Evolutionary conservation across 1,140 invertebrate genomes (phyloP), one percentile per base, ranked within the genome.

Genomic region (Solen grandis): DNA sequence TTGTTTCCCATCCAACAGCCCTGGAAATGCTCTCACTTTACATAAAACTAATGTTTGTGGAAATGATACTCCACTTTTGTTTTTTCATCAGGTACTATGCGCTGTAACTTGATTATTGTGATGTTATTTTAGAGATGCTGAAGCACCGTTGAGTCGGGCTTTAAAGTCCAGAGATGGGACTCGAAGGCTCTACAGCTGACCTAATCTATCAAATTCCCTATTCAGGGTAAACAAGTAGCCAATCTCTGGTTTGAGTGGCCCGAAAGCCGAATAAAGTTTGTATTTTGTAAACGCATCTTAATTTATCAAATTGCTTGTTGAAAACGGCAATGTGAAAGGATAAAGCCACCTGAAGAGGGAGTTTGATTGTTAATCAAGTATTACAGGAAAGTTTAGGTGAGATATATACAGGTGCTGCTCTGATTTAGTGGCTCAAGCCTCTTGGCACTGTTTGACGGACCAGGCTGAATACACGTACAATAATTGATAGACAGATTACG

Each of bases 171-270:
- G 54, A 33, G 36, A 69, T 68, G 63, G 75, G 75, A 78, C 63
- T 59, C 55, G 8, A 60, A 25, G 33, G 35, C 57, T 59, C 75
- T 68, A 78, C 29, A 68, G 19, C 52, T n/a, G 8, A 13, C n/a
- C 50, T 78, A 69, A 78, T 78, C 75, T 78, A 78, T 78, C 75
- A 78, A 69, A 46, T 78, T 68, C 63, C 62, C 52, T 52, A 38
- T 41, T 19, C 16, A 1, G 31, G 3, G 8, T 10, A 59, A 25
- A 68, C 66, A 50, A 78, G 63, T 68, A 78, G 63, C 52, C 52
- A 29, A 78, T 60, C 41, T 8, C 8, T 46, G 41, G 41, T 19
- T 19, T 10, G 41, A 46, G 41, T 10, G 41, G 8, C 41, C 19
- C 19, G 8, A 8, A 46, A 10, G 19, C 19, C 8, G 8, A 46